Conservation (phyloP, 2,797 vertebrate genomes). For the Squalus acanthias region DNA sequence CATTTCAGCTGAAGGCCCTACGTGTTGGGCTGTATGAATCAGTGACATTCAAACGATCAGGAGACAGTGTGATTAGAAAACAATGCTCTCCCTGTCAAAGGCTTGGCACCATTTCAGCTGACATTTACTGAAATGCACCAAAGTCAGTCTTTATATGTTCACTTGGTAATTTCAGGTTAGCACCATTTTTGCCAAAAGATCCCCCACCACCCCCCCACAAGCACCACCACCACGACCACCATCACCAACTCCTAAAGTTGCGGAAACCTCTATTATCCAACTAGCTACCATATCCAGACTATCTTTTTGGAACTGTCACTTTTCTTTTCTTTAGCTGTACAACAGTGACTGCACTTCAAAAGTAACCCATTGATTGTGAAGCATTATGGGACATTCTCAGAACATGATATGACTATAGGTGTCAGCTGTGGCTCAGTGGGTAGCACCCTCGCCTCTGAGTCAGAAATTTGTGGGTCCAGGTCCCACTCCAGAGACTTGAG, state of each 20-base stretch:
- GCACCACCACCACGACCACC: neutral
- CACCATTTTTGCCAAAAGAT: neutral
- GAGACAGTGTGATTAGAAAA: conserved; percentile 69
- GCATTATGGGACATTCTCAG: neutral
- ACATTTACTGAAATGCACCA: conserved; percentile 47
- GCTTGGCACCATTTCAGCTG: conserved; percentile 59
- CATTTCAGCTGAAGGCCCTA: conserved; percentile 81
- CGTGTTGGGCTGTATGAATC: conserved; percentile 75
- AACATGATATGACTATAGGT: neutral
- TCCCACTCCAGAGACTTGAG: neutral
- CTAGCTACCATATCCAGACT: neutral
- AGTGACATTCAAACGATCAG: conserved; percentile 76
- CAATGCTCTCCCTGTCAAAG: conserved; percentile 73
- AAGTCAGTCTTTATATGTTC: conserved; percentile 36
- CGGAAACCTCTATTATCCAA: neutral
- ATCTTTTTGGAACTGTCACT: neutral
- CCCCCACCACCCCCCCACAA: neutral
- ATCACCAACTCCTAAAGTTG: neutral
- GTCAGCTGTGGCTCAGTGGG: neutral
- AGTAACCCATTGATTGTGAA: neutral
- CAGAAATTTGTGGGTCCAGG: neutral
- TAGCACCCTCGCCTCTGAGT: neutral
- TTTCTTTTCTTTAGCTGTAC: neutral
- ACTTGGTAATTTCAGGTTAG: conserved; percentile 32
- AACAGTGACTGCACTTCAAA: neutral